A percentile compares a stretch with the other conserved stretches of the same genome.
Evolutionary conservation across 2,888 invertebrate genomes (phyloP).

Genomic region (Miltochrista miniata): DNA sequence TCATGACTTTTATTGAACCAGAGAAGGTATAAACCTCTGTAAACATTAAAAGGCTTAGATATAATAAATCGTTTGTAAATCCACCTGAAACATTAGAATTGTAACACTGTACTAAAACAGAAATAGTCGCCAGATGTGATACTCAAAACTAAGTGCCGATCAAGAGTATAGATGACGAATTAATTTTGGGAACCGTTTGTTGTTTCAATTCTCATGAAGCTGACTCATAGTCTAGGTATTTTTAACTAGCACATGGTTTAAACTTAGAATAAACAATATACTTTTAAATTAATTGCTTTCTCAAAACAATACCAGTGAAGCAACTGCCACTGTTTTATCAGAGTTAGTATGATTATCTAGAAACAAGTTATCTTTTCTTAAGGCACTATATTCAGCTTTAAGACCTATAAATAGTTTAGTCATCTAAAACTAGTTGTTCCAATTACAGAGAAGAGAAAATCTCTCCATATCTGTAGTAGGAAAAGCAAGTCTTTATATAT

Average conservation of each 20-base stretch:
- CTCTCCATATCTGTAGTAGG: not conserved
- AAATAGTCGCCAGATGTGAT: constrained; percentile 34
- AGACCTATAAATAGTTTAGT: not conserved
- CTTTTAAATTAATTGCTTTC: too few species aligned
- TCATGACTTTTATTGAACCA: too few species aligned
- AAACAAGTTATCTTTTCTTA: too few species aligned
- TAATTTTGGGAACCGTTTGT: constrained; percentile 43
- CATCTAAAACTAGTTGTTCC: not conserved
- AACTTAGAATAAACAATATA: not conserved
- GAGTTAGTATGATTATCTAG: too few species aligned
- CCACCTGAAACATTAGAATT: constrained; percentile 17
- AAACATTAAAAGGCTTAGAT: constrained; percentile 3
- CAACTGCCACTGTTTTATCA: too few species aligned
- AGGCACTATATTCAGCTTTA: not conserved
- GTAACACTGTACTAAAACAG: constrained; percentile 23
- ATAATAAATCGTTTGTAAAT: constrained; percentile 20
- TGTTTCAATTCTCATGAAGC: constrained; percentile 34
- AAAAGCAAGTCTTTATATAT: not conserved
- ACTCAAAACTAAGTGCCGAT: constrained; percentile 34
- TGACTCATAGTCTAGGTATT: constrained; percentile 37
- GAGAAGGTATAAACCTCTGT: not conserved
- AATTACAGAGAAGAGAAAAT: not conserved
- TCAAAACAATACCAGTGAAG: too few species aligned
- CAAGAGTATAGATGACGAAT: constrained; percentile 38
- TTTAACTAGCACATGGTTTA: constrained; percentile 4